These are phyloP conservation scores for Morelia viridis DNA, from an alignment of 2,797 vertebrate species.

Conservation along the genomic window DNA sequence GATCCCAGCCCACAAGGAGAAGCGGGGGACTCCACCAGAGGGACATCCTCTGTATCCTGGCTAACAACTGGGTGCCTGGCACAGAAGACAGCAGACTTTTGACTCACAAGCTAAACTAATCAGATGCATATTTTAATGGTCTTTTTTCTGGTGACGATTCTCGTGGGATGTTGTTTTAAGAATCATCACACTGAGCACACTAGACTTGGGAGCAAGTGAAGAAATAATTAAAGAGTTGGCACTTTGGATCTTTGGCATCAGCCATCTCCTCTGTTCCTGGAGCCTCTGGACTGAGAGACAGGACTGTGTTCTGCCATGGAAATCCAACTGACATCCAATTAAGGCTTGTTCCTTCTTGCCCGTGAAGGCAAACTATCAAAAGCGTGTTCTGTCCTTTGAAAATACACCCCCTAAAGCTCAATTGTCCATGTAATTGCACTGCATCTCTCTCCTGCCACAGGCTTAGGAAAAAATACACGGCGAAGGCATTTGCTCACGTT, in stretches of 20 bases:
- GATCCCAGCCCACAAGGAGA: not conserved
- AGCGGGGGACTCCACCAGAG: not conserved
- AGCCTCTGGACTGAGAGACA: not conserved
- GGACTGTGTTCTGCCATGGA: not conserved
- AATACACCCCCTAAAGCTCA: not conserved
- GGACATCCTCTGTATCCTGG: not conserved
- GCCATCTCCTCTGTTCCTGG: not conserved
- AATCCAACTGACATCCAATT: not conserved
- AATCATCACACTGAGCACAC: not conserved
- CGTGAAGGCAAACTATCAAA: not conserved
- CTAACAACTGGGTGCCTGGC: not conserved
- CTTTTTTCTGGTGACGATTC: not conserved
- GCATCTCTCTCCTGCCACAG: not conserved
- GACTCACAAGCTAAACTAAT: too few species aligned
- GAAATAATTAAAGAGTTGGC: not conserved
- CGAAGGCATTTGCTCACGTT: not conserved
- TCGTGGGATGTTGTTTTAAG: not conserved
- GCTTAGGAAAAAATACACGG: not conserved
- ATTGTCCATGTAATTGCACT: constrained; percentile 14
- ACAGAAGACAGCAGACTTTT: not conserved
- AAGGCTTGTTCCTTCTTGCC: not conserved
- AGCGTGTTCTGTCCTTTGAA: not conserved
- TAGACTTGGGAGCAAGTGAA: not conserved
- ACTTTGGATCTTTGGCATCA: not conserved
- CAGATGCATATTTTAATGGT: not conserved